A percentile compares a stretch with the other conserved stretches of the same genome.
Conservation (phyloP, 2,797 vertebrate genomes). For the Melanotaenia maccullochi region DNA sequence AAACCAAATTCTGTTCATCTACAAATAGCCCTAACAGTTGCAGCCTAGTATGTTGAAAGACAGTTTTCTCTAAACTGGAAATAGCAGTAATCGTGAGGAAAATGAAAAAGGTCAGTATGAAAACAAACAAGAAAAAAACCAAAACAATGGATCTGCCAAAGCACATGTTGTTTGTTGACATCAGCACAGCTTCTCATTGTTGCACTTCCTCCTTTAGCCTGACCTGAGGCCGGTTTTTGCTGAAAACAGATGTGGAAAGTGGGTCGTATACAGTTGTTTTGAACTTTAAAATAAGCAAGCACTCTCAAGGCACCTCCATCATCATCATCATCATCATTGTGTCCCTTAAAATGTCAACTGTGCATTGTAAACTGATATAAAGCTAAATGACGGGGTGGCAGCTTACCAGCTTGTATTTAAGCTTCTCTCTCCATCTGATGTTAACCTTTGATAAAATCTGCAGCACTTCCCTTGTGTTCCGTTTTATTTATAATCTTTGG, state of each 20-base stretch:
- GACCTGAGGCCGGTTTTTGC: neutral
- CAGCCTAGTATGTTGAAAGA: neutral
- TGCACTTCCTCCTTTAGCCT: neutral
- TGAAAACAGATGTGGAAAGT: neutral
- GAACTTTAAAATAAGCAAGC: neutral
- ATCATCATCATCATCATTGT: neutral
- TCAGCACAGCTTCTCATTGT: neutral
- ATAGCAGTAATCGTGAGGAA: neutral
- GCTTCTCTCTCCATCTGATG: conserved; percentile 27
- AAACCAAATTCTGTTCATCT: neutral
- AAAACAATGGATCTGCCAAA: neutral
- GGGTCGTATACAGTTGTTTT: neutral
- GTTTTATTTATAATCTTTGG: conserved; percentile 23
- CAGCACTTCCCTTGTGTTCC: conserved; percentile 45
- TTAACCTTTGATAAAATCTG: conserved; percentile 34
- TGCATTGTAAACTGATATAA: conserved; percentile 6
- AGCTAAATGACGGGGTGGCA: conserved; percentile 24
- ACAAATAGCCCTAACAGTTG: neutral
- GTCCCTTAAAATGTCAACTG: conserved; percentile 19
- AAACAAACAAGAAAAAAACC: neutral
- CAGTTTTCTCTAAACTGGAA: neutral
- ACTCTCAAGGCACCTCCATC: conserved; percentile 17
- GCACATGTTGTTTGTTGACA: neutral
- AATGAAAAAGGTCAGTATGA: neutral
- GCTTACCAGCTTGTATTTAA: conserved; percentile 28